Conservation (phyloP, 2,797 vertebrate species). For the Potorous gilbertii region DNA sequence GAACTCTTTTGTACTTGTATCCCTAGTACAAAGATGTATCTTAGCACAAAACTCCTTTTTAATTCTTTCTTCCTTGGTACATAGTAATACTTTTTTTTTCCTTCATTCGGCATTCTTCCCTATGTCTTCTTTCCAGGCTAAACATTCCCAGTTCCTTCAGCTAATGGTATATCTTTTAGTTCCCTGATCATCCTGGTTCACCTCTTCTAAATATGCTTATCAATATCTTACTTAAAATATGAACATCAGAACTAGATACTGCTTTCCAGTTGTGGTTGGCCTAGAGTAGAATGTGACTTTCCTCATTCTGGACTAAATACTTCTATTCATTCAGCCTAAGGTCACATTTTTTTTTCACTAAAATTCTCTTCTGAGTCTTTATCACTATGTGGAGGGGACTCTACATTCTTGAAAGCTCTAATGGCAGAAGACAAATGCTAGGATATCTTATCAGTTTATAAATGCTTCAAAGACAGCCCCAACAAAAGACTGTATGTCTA, state of each 20-base stretch:
- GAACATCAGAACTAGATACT: not conserved
- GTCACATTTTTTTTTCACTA: not conserved
- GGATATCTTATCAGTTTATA: not conserved
- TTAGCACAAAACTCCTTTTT: not conserved
- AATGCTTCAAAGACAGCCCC: not conserved
- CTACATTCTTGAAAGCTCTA: not conserved
- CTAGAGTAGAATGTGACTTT: not conserved
- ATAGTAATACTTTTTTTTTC: not conserved
- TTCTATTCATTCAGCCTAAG: not conserved
- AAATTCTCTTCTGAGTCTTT: not conserved
- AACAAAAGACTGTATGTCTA: not conserved
- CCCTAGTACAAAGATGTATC: not conserved
- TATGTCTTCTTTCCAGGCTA: not conserved
- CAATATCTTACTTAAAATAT: not conserved
- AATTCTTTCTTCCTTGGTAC: not conserved
- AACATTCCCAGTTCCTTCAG: not conserved
- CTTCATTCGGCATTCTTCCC: not conserved
- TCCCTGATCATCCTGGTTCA: not conserved
- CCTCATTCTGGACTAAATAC: not conserved
- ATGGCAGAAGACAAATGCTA: not conserved
- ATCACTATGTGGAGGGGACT: not conserved
- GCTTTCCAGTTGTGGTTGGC: not conserved
- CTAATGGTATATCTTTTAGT: not conserved
- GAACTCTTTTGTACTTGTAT: not conserved
- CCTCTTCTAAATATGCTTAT: not conserved